Base-by-base conservation (phyloP, 2,888 invertebrate genomes). In the Pammene aurita region DNA sequence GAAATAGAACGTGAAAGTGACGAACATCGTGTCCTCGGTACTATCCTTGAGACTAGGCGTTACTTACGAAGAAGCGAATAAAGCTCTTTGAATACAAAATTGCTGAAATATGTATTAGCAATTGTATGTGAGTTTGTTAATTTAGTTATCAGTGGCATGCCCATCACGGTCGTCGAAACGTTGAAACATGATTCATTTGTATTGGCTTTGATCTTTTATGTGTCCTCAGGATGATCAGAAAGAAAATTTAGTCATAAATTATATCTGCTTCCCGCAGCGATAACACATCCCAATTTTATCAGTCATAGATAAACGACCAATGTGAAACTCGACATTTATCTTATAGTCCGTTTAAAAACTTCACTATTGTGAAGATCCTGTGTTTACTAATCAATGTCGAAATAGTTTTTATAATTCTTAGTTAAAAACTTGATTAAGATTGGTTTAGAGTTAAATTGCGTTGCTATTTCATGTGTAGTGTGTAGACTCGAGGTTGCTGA, bases 251-350 rank as follows among this genome's bases (percentile, higher is more conserved):
- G n/a, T 46, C n/a, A 35, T 44, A 14, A 11, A 18, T 41, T 16
- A 16, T 60, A 65, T 65, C 58, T 46, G 26, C 42, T 69, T 65
- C 34, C 60, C 60, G 69, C 54, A 55, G 34, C 18, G 64, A 69
- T 60, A 69, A 9, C 14, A 16, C 69, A 65, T 69, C 69, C 64
- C 54, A 60, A 58, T 60, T 46, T 69, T 69, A 69, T 69, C 65
- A 60, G 60, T 65, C 54, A 60, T 60, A 55, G 66, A 70, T 66
- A 70, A 66, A 65, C 14, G 9, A 18, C 38, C 54, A 38, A 58
- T 63, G 44, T 68, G 57, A 54, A 55, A 65, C 63, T 60, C 74
- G 67, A 66, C 70, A 70, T 75, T 78, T 77, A 75, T 76, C 77
- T 77, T 76, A 54, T 66, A 62, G 42, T 61, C 38, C 48, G n/a